Conservation (phyloP, 2,797 vertebrate species). For the Toxotes lorentzi region DNA sequence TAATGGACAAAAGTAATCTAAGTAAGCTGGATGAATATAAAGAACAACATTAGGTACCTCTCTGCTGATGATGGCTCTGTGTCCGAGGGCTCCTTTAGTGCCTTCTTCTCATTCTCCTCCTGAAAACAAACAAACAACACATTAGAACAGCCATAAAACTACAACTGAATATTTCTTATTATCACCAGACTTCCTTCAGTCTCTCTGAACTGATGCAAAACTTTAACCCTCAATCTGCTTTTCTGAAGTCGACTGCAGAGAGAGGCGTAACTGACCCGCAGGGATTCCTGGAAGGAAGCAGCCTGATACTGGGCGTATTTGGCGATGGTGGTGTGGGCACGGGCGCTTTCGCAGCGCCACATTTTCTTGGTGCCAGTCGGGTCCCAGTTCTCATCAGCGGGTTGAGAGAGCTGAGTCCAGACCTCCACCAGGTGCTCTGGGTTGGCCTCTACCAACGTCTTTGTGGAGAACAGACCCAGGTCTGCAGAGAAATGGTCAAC, state of each 20-base stretch:
- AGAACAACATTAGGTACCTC: conserved; percentile 82
- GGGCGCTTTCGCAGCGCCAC: conserved; percentile 97
- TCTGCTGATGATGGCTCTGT: conserved; percentile 94
- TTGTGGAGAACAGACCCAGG: conserved; percentile 98
- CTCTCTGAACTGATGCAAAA: neutral
- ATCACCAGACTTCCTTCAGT: neutral
- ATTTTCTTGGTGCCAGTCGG: conserved; percentile 94
- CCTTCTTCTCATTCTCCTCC: conserved; percentile 99
- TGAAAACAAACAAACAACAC: conserved; percentile 66
- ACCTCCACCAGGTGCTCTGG: conserved; percentile 98
- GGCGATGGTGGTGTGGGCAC: conserved; percentile 96
- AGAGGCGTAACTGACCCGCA: conserved; percentile 87
- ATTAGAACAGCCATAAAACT: neutral
- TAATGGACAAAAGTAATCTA: neutral
- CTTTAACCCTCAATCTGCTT: neutral
- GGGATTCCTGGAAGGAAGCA: conserved; percentile 97
- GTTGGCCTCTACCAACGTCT: conserved; percentile 98
- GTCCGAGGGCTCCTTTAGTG: conserved; percentile 94
- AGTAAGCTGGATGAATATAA: neutral
- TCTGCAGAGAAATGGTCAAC: conserved; percentile 79
- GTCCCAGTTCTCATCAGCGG: conserved; percentile 99
- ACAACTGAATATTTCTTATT: rapidly evolving
- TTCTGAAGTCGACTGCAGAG: neutral
- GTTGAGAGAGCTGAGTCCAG: conserved; percentile 96
- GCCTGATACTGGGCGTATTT: conserved; percentile 99